Evolutionary conservation across 2,888 invertebrate species (phyloP), one percentile per base, ranked within the genome.

Genomic region (Luperina nickerlii): DNA sequence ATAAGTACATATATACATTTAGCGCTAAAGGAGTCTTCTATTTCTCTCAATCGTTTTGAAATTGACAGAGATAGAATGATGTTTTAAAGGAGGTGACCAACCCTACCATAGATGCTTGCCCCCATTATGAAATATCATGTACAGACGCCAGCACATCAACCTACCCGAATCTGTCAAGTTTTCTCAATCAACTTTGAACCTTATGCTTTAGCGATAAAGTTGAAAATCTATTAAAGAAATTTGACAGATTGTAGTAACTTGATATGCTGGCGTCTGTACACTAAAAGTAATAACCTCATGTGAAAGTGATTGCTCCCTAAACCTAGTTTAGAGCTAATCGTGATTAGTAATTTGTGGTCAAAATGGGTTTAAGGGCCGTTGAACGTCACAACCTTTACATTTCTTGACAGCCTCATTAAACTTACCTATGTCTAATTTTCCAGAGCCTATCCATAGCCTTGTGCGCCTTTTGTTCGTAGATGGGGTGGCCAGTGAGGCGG

Each of bases 361-460:
- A 60, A 74, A 5, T 24, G 1, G 57, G 18, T 18, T 0, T 48
- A 60, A n/a, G 13, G 20, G 48, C 20, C 11, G 11, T 9, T 42
- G 27, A 54, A 60, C 11, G 60, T 71, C 71, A 71, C 20, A 20
- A 42, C 20, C 7, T 13, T 38, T n/a, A 38, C n/a, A n/a, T 38
- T n/a, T 5, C 20, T 13, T n/a, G n/a, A 51, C 13, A 18, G 13
- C n/a, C 32, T 20, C n/a, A 74, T 20, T 3, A 45, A 18, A 38
- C 63, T 76, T 87, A 97, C 97, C 97, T 96, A 95, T 99, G 99
- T 60, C 99, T 97, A 94, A 99, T 98, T 92, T 98, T 98, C 99
- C 99, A 99, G 67, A 99, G 96, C 78, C 98, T 98, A 94, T 99
- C 99, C 99, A 99, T 99, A 0, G 99, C 99, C 90, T 98, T 98